Evolutionary conservation across 2,888 invertebrate species (phyloP).

Genomic region (Euzophera pinguis): DNA sequence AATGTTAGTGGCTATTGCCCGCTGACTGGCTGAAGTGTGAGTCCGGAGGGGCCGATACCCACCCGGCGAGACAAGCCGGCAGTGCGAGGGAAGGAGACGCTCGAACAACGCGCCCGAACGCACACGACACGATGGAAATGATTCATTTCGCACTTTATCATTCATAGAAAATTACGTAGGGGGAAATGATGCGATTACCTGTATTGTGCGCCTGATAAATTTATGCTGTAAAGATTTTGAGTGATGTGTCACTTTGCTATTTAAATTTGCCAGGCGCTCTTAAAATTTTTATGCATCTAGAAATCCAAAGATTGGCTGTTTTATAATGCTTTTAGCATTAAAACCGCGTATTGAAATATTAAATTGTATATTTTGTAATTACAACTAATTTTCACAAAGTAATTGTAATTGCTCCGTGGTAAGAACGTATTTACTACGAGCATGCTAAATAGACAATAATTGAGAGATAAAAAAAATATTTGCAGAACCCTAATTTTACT

Average conservation of each 20-base stretch:
- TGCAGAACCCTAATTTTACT: too few species aligned
- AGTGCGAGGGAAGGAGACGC: conserved; percentile 11
- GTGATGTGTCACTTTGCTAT: neutral
- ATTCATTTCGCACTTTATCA: conserved; percentile 4
- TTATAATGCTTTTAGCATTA: too few species aligned
- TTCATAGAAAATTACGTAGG: conserved; percentile 1
- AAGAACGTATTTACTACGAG: too few species aligned
- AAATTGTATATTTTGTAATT: too few species aligned
- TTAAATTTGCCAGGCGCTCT: neutral
- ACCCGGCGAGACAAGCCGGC: neutral
- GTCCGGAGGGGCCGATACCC: neutral
- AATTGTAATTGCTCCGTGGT: too few species aligned
- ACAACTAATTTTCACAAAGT: too few species aligned
- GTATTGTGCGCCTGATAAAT: neutral
- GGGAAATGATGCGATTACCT: neutral
- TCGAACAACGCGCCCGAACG: neutral
- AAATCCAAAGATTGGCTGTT: too few species aligned
- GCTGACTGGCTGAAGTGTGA: conserved; percentile 13
- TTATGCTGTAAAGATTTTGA: neutral
- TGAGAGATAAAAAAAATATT: too few species aligned
- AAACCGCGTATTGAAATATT: too few species aligned
- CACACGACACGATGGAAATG: neutral
- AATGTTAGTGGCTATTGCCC: conserved; percentile 13
- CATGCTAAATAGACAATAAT: too few species aligned
- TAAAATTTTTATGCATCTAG: too few species aligned